Conservation (phyloP, 2,888 invertebrate species). For the Ceraclea dissimilis region DNA sequence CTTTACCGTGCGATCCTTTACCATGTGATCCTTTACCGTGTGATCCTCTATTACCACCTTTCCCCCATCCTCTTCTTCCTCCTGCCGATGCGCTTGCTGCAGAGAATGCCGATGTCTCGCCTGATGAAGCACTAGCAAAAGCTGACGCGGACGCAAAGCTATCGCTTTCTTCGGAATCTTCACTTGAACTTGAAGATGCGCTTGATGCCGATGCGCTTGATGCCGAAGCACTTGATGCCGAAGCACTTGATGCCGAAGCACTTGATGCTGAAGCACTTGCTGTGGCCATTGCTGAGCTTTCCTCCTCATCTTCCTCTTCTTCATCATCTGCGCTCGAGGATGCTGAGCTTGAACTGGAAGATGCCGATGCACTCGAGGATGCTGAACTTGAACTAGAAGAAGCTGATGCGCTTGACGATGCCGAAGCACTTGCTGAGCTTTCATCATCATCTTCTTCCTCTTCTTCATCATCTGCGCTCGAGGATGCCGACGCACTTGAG, state of each 20-base stretch:
- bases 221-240: neutral
- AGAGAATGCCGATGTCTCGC: too few species aligned
- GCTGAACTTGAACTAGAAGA: constrained; percentile 1
- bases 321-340: neutral
- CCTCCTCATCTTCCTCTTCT: too few species aligned
- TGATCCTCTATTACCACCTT: neutral
- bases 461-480: neutral
- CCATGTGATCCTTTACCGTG: neutral
- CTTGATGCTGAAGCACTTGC: neutral
- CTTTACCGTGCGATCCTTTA: neutral
- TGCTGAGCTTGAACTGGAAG: neutral
- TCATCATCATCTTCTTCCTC: neutral
- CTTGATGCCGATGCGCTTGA: too few species aligned
- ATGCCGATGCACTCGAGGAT: neutral
- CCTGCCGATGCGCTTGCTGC: neutral
- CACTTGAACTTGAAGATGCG: too few species aligned
- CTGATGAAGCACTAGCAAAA: too few species aligned
- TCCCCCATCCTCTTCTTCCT: neutral
- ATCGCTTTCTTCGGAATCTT: too few species aligned
- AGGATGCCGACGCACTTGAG: neutral
- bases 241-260: neutral
- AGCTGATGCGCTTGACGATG: neutral
- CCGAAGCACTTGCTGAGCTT: neutral
- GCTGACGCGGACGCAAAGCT: too few species aligned
- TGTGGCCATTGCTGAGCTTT: neutral